Percentiles rank a stretch among this genome's conserved stretches.
Conservation (phyloP, 2,888 invertebrate species). For the Synergus gifuensis region DNA sequence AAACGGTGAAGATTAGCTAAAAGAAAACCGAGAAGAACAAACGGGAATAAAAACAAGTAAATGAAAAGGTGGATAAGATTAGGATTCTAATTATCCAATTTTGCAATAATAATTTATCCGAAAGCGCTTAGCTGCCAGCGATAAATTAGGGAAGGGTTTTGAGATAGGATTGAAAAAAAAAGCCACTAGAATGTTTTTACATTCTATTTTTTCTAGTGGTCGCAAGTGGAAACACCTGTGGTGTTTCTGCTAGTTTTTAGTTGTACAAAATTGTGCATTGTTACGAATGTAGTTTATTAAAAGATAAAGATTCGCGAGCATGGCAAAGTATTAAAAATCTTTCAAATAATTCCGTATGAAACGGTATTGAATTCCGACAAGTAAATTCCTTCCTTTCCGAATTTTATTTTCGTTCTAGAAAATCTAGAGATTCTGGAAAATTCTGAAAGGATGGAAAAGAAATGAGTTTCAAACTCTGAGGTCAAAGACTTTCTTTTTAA, state of each 20-base stretch:
- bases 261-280: slow-evolving; percentile 69
- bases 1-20: background rate
- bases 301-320: slow-evolving; percentile 47
- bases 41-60: slow-evolving; percentile 28
- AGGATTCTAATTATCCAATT: slow-evolving; percentile 50
- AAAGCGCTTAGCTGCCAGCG: slow-evolving; percentile 43
- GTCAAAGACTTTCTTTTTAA: background rate
- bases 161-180: slow-evolving; percentile 56
- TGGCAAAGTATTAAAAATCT: background rate
- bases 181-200: slow-evolving; percentile 34
- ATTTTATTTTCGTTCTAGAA: slow-evolving; percentile 60
- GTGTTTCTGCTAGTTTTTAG: slow-evolving; percentile 67
- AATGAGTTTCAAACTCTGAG: background rate
- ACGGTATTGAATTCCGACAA: slow-evolving; percentile 10
- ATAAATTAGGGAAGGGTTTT: slow-evolving; percentile 45
- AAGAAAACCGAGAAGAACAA: background rate
- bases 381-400: background rate
- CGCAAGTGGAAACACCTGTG: slow-evolving; percentile 59
- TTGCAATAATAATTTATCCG: slow-evolving; percentile 53
- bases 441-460: slow-evolving; percentile 3
- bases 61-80: slow-evolving; percentile 40
- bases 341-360: slow-evolving; percentile 41
- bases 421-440: slow-evolving; percentile 54
- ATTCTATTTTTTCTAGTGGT: slow-evolving; percentile 55
- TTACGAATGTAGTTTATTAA: slow-evolving; percentile 65